Percentiles rank a stretch among this genome's conserved stretches.
These are phyloP conservation scores for Papilio xuthus DNA, from an alignment of 1,140 invertebrate genomes.

Conservation along the genomic window DNA sequence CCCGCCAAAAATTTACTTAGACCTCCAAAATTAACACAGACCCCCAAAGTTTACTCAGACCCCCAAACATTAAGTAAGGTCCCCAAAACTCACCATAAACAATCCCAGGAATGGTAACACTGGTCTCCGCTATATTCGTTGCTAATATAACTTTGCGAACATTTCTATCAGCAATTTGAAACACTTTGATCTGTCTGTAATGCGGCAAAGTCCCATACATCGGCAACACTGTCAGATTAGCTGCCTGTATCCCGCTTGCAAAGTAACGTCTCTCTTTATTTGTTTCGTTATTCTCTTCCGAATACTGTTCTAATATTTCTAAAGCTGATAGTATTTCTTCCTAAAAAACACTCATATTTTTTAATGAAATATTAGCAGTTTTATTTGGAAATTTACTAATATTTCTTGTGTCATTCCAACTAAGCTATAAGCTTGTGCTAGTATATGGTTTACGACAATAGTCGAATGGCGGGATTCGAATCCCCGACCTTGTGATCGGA, in stretches of 20 bases:
- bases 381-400: too few relatives aligned
- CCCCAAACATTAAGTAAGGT: background rate
- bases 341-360: slow-evolving; percentile 67
- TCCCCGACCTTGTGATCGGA: too few relatives aligned
- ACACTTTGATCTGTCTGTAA: slow-evolving; percentile 90
- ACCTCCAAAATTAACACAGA: too few relatives aligned
- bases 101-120: slow-evolving; percentile 95
- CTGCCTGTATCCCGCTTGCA: slow-evolving; percentile 65
- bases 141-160: slow-evolving; percentile 95
- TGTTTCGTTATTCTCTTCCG: slow-evolving; percentile 81
- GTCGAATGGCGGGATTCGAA: too few relatives aligned
- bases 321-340: slow-evolving; percentile 93
- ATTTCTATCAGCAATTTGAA: slow-evolving; percentile 60
- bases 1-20: too few relatives aligned
- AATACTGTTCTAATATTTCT: slow-evolving; percentile 86
- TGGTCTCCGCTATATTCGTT: slow-evolving; percentile 99
- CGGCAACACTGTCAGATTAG: slow-evolving; percentile 90
- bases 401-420: too few relatives aligned
- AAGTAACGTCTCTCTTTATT: slow-evolving; percentile 62
- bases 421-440: too few relatives aligned
- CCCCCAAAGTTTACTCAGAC: background rate
- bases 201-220: slow-evolving; percentile 92
- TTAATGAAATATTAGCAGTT: too few relatives aligned
- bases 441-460: too few relatives aligned
- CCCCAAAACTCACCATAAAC: slow-evolving; percentile 86